A percentile compares a stretch with the other conserved stretches of the same genome.
Evolutionary conservation across 2,797 vertebrate genomes (phyloP).

Genomic region (Eulemur coronatus): DNA sequence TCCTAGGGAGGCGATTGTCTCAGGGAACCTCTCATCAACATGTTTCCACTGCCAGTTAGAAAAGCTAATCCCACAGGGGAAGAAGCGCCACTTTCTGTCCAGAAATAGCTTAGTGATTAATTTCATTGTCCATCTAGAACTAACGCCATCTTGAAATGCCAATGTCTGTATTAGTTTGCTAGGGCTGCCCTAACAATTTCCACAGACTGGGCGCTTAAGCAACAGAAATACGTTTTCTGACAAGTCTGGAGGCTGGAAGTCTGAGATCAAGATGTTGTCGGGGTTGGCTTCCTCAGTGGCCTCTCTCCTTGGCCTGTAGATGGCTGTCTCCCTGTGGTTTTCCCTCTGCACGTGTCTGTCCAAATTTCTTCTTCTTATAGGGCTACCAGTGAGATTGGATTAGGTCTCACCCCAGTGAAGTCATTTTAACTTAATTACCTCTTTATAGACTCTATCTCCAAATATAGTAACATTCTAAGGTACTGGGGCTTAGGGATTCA

Average conservation of each 20-base stretch:
- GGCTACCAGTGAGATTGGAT: background rate
- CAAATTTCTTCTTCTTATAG: background rate
- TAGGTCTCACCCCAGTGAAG: background rate
- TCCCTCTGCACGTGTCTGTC: background rate
- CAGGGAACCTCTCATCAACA: background rate
- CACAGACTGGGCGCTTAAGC: background rate
- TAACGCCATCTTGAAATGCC: background rate
- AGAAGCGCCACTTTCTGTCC: background rate
- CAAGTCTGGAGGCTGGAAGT: background rate
- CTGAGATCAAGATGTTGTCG: background rate
- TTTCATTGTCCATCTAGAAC: background rate
- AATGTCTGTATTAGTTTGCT: background rate
- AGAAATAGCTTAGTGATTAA: background rate
- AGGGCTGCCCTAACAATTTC: background rate
- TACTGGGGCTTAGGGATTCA: background rate
- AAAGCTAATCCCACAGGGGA: background rate
- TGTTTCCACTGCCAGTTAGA: background rate
- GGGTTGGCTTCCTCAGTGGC: background rate
- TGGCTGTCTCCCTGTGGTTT: accelerated
- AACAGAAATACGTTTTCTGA: background rate
- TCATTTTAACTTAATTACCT: background rate
- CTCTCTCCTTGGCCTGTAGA: background rate
- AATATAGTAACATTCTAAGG: background rate
- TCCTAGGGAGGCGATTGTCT: background rate
- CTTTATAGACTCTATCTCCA: background rate